Evolutionary conservation across 2,113 vertebrate genomes (phyloP), one percentile per base, ranked within the genome.

Genomic region (Cyanocitta stelleri): DNA sequence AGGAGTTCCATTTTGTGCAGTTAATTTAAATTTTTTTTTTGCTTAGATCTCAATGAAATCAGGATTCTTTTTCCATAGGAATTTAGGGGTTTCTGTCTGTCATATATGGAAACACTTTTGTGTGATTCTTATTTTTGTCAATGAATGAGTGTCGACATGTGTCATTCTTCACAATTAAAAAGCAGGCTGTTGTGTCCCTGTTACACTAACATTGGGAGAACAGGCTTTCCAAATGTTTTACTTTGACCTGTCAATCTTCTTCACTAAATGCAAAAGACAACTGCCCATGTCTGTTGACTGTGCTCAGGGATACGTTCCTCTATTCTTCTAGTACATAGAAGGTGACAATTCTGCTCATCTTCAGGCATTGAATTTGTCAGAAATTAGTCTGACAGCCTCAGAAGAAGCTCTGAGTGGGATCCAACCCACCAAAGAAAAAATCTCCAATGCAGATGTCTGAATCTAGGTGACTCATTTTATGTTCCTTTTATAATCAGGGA

Each of bases 381-480:
- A 83, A 91, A 49, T 35, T 27, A 32, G 9, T 79, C 49, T 88
- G 87, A 68, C 16, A 83, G 7, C 21, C 29, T 90, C 66, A 69
- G 67, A 89, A 66, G 59, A 8, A 76, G 51, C 23, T 73, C 4
- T 2, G 33, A 15, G 64, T 93, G 27, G 30, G 66, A 75, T 64
- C 64, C 52, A 75, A 73, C 44, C n/a, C n/a, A 79, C 67, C 41
- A 73, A 66, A 56, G 11, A 13, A 69, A 37, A 9, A 72, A 55
- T 44, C 52, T 88, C n/a, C 26, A 43, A 16, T 41, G 72, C 35
- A 90, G 63, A 46, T 84, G 6, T 69, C 68, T 90, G 59, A 77
- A 85, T 63, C 7, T 48, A 75, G 30, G 13, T 93, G 90, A 95
- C 29, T 91, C 66, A 91, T 77, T 35, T 69, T 69, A 54, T 33